Base-by-base conservation (phyloP, 92 coral and sea anemone species). In the Anthopleura xanthogrammica region DNA sequence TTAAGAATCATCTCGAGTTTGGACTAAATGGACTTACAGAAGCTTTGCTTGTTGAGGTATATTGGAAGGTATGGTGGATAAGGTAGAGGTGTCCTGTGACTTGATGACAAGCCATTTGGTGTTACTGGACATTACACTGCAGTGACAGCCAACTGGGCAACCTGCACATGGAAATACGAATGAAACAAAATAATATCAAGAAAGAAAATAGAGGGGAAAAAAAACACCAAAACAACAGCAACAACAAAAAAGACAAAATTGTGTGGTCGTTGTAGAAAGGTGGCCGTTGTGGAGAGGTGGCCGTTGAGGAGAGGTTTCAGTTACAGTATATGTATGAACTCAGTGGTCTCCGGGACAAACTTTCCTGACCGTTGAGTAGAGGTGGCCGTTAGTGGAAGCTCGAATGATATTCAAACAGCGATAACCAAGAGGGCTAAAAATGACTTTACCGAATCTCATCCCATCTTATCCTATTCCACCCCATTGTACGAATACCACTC, bases 131-230 rank as follows among this genome's bases (percentile, higher is more conserved):
- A 93, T 41, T 43, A 60, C n/a, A 41, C 22, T 85, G 79, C 97
- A 93, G 22, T 91, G 91, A 70, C 92, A 90, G 52, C 92, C 88
- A 8, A 91, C 64, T 0, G 97, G 94, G 46, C 97, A 93, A 52
- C 90, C 97, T 93, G 29, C 19, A 20, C 14, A 54, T 13, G 17
- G 58, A 54, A 54, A 54, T 14, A 54, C 2, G 58, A n/a, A 46
- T 46, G 7, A 9, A 3, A 46, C 7, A 46, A 46, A 46, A 43
- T 16, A 60, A 29, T 39, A 16, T 8, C 2, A 50, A 19, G 9
- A 42, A 0, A 12, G 12, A 12, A 19, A 57, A 57, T 12, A 57
- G 17, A 56, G 2, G 3, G 17, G 17, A 17, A 57, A 57, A 57
- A 17, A 13, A 57, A 57, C 8, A 17, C n/a, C n/a, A 57, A 57